Evolutionary conservation across 2,797 vertebrate genomes (phyloP).

Genomic region (Spinus olivaceus): DNA sequence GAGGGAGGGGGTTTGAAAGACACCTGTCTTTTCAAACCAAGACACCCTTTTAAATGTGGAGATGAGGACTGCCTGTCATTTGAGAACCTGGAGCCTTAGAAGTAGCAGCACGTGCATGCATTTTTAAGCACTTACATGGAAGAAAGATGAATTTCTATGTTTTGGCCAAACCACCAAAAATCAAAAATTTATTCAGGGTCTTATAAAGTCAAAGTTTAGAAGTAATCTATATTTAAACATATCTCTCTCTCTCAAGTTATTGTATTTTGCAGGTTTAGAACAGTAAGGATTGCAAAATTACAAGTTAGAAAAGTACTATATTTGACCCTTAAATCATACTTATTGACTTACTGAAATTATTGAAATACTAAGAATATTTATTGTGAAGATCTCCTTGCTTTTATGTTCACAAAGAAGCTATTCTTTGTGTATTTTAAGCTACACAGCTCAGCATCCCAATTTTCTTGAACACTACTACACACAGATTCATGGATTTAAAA

Average conservation of each 20-base stretch:
- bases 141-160: not conserved
- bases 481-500: not conserved
- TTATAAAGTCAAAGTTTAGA: not conserved
- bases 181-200: not conserved
- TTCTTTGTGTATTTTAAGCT: not conserved
- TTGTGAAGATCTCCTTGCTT: not conserved
- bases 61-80: not conserved
- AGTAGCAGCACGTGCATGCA: not conserved
- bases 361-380: not conserved
- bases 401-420: not conserved
- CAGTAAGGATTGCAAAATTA: not conserved
- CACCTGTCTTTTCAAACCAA: not conserved
- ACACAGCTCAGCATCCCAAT: not conserved
- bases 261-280: not conserved
- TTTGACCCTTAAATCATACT: not conserved
- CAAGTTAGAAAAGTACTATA: not conserved
- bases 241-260: not conserved
- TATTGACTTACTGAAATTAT: not conserved
- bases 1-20: not conserved
- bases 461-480: not conserved
- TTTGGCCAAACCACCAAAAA: not conserved
- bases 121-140: not conserved
- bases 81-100: not conserved
- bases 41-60: not conserved
- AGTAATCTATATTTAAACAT: not conserved